A percentile compares a stretch with the other conserved stretches of the same genome.
phyloP scores from a whole-genome alignment of 53 echinoderm and acorn worm species.

The Hippasteria phrygiana region DNA sequence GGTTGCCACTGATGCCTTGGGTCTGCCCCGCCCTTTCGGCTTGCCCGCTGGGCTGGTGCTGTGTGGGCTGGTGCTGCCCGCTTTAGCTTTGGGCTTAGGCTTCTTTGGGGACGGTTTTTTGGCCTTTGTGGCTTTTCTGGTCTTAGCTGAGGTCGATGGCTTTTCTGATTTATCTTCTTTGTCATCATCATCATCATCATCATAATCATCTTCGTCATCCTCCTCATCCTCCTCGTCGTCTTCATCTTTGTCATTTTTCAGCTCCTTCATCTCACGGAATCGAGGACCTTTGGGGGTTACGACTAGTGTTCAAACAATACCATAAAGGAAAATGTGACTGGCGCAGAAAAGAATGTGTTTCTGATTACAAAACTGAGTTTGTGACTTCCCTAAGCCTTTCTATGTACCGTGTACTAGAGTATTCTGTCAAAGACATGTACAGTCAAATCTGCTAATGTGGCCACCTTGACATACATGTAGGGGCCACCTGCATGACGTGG shows the following conservation, averaged over 20 bases:
- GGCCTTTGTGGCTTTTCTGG: not conserved
- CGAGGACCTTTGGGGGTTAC: conserved; percentile 25
- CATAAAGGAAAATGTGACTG: too few species aligned
- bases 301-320: too few species aligned
- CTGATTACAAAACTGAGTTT: too few species aligned
- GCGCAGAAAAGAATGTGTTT: too few species aligned
- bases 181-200: conserved; percentile 28
- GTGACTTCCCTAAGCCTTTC: too few species aligned
- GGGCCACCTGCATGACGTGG: too few species aligned
- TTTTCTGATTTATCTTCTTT: conserved; percentile 49
- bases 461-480: too few species aligned
- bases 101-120: conserved; percentile 45
- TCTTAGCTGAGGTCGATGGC: conserved; percentile 34
- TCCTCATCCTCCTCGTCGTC: conserved; percentile 50
- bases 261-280: conserved; percentile 60
- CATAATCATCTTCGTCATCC: conserved; percentile 30
- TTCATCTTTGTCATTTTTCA: conserved; percentile 3
- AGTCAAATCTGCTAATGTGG: too few species aligned
- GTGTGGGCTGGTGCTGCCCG: not conserved
- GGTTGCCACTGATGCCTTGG: conserved; percentile 16
- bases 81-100: conserved; percentile 33
- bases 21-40: conserved; percentile 31
- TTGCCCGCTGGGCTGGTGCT: not conserved
- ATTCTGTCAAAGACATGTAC: too few species aligned
- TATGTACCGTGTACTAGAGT: too few species aligned